These are phyloP conservation scores for Drosophila willistoni DNA, from an alignment of 1,140 invertebrate species.

Conservation along the genomic window DNA sequence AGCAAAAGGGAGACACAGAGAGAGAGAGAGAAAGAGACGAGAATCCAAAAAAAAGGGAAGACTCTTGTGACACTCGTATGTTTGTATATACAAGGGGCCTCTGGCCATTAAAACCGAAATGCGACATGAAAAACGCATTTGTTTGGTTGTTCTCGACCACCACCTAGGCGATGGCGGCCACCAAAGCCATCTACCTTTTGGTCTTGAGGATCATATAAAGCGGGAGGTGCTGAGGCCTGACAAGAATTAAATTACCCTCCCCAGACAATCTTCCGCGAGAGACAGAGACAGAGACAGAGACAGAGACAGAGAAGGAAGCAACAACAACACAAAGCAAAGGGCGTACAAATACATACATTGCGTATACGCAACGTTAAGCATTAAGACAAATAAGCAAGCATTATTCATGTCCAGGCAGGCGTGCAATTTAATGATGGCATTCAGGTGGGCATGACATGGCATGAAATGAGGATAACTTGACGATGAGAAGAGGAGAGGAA, in stretches of 20 bases:
- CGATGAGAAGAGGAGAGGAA: background rate
- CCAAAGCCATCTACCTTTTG: constrained; percentile 9
- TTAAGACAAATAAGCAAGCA: constrained; percentile 65
- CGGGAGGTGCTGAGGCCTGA: background rate
- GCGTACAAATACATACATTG: constrained; percentile 37
- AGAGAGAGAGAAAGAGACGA: background rate
- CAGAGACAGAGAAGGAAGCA: constrained; percentile 19
- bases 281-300: constrained; percentile 17
- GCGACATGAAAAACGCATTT: constrained; percentile 62
- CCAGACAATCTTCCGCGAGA: constrained; percentile 27
- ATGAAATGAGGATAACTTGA: background rate
- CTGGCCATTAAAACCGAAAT: constrained; percentile 31
- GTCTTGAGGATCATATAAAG: constrained; percentile 16
- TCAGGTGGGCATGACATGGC: constrained; percentile 3
- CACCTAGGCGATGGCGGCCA: constrained; percentile 31
- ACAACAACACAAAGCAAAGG: constrained; percentile 1
- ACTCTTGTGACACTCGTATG: constrained; percentile 5
- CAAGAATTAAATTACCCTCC: constrained; percentile 56
- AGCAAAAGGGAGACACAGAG: background rate
- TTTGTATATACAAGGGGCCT: constrained; percentile 7
- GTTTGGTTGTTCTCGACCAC: constrained; percentile 30
- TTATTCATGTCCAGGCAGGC: constrained; percentile 70
- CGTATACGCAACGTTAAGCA: constrained; percentile 74
- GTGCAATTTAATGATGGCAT: constrained; percentile 51
- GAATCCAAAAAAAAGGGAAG: constrained; percentile 1